Evolutionary conservation across 2,797 vertebrate species (phyloP).

Genomic region (Nasua narica): DNA sequence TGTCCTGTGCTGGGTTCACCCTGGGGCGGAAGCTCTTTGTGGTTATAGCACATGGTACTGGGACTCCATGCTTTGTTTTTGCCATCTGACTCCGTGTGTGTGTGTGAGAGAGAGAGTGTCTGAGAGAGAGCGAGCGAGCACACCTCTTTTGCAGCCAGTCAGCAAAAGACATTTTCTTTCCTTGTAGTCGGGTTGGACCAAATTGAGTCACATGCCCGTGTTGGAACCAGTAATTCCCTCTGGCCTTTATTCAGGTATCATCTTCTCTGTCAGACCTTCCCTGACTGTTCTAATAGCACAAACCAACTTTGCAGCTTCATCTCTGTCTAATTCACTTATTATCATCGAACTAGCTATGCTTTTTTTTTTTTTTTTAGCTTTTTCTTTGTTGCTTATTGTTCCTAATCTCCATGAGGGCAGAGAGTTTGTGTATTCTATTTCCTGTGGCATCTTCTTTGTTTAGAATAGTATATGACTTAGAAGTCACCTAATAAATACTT

Average conservation of each 20-base stretch:
- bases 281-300: background rate
- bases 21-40: background rate
- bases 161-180: background rate
- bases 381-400: background rate
- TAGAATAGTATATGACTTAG: background rate
- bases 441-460: background rate
- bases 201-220: too few species aligned
- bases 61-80: background rate
- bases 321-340: background rate
- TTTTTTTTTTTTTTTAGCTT: background rate
- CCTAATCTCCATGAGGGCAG: background rate
- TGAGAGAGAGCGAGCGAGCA: background rate
- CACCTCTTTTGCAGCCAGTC: constrained; percentile 34
- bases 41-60: background rate
- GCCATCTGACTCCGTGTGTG: background rate
- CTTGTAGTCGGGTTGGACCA: background rate
- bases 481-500: background rate
- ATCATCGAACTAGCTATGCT: background rate
- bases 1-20: background rate
- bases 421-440: background rate
- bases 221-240: background rate
- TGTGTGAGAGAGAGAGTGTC: background rate
- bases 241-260: background rate
- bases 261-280: background rate
- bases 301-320: background rate